These are phyloP conservation scores for Hirtodrosophila confusa DNA, from an alignment of 2,888 invertebrate genomes.

Conservation along the genomic window DNA sequence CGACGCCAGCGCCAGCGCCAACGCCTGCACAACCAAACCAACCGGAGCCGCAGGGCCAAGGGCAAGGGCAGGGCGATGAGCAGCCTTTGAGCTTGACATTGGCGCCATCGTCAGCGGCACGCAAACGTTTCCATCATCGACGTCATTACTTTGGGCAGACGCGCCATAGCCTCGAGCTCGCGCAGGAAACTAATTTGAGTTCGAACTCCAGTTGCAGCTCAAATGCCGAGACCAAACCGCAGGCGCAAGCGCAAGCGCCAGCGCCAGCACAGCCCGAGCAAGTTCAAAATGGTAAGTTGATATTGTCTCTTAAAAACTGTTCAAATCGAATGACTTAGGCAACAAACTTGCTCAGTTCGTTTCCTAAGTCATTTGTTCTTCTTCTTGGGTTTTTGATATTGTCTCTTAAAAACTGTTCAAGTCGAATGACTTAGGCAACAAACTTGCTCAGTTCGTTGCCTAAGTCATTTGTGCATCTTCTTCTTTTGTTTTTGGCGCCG, in stretches of 20 bases:
- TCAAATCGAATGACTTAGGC: constrained; percentile 35
- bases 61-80: neutral
- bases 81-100: constrained; percentile 68
- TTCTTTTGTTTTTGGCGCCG: no score
- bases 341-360: constrained; percentile 48
- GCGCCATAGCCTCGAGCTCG: constrained; percentile 62
- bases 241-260: constrained; percentile 1
- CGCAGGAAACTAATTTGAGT: constrained; percentile 30
- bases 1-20: constrained; percentile 34
- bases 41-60: constrained; percentile 71
- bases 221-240: constrained; percentile 29
- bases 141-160: constrained; percentile 79
- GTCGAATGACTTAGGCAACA: no score
- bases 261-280: constrained; percentile 15
- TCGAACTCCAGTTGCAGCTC: constrained; percentile 4
- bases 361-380: constrained; percentile 47
- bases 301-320: neutral
- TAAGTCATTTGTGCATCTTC: no score
- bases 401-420: no score
- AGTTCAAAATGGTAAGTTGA: constrained; percentile 74
- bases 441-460: no score
- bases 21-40: constrained; percentile 35
- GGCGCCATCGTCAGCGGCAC: constrained; percentile 80
- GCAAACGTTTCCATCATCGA: constrained; percentile 84
- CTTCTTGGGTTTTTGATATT: no score